Evolutionary conservation across 2,113 vertebrate species (phyloP), one percentile per base, ranked within the genome.

Genomic region (Misgurnus mizolepis): DNA sequence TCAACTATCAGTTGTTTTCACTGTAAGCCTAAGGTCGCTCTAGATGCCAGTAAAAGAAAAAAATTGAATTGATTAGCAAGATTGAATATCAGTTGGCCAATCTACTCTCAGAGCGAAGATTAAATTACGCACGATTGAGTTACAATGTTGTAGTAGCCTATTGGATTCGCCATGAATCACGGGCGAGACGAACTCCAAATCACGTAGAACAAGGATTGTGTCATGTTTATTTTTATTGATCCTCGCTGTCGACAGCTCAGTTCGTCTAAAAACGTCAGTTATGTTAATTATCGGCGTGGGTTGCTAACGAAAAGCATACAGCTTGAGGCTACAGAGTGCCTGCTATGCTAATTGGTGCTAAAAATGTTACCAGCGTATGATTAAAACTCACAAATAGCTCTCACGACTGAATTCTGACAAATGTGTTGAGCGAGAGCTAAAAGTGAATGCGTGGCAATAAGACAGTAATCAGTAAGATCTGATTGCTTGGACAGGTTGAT

Each of bases 401-500:
- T 14, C 9, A 55, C 34, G 22, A 39, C n/a, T 62, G 12, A 17
- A 18, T 53, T 74, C 39, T 65, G 27, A 22, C 61, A 18, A n/a
- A 50, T 34, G 22, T 18, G 15, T 49, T 40, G 47, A 53, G 45
- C 3, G 5, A 6, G 41, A 15, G 43, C 47, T 40, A 10, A 34
- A 66, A 66, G 34, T 53, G 27, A 65, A 7, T 66, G 45, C 9
- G 61, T 65, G 62, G 61, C 66, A 10, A 55, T 66, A 27, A 67
- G 62, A 41, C 39, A 53, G 40, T 65, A 66, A 55, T 66, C 62
- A 55, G 75, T 41, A 45, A 65, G 45, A 77, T 14, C 47, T 66
- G 62, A 77, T 77, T 77, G 75, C 62, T 77, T 66, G 10, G 8
- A 34, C 10, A 14, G 22, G n/a, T 9, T 66, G 75, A 77, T 66